These are phyloP conservation scores for Drosophila macrospina DNA, from an alignment of 2,888 invertebrate genomes.

Conservation along the genomic window DNA sequence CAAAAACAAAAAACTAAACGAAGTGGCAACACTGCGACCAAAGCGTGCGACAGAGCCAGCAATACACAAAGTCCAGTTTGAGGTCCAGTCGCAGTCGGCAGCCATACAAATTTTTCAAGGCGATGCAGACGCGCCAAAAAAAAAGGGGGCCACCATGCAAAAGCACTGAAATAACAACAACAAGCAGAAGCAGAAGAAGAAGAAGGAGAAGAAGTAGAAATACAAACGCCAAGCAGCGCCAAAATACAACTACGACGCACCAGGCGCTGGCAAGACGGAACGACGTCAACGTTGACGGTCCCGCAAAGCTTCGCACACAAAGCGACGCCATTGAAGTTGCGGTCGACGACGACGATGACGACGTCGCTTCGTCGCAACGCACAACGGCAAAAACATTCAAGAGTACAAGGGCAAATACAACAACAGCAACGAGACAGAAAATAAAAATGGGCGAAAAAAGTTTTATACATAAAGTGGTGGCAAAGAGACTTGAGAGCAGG, in stretches of 20 bases:
- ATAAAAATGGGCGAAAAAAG: slow-evolving; percentile 75
- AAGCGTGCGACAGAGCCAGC: slow-evolving; percentile 47
- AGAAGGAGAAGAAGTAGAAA: slow-evolving; percentile 12
- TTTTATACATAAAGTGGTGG: slow-evolving; percentile 68
- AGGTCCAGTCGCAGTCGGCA: slow-evolving; percentile 63
- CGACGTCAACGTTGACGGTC: slow-evolving; percentile 72
- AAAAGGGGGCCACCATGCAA: slow-evolving; percentile 62
- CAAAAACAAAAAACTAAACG: slow-evolving; percentile 38
- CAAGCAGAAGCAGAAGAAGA: slow-evolving; percentile 16
- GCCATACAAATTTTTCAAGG: slow-evolving; percentile 78
- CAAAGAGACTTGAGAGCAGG: slow-evolving; percentile 41
- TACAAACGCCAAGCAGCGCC: slow-evolving; percentile 28
- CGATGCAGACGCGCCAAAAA: slow-evolving; percentile 78
- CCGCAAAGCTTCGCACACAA: slow-evolving; percentile 48
- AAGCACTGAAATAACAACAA: slow-evolving; percentile 42
- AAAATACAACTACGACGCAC: slow-evolving; percentile 31
- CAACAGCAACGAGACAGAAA: slow-evolving; percentile 68
- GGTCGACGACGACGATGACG: slow-evolving; percentile 59
- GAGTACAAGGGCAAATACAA: slow-evolving; percentile 81
- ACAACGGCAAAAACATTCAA: slow-evolving; percentile 66
- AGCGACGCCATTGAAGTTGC: slow-evolving; percentile 74
- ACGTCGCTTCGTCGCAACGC: slow-evolving; percentile 49
- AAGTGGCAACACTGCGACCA: slow-evolving; percentile 64
- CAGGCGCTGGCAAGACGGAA: slow-evolving; percentile 65
- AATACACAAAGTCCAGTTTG: slow-evolving; percentile 59